Percentiles rank a stretch among this genome's conserved stretches.
phyloP scores from a whole-genome alignment of 2,888 invertebrate genomes.

The Tinea pellionella region DNA sequence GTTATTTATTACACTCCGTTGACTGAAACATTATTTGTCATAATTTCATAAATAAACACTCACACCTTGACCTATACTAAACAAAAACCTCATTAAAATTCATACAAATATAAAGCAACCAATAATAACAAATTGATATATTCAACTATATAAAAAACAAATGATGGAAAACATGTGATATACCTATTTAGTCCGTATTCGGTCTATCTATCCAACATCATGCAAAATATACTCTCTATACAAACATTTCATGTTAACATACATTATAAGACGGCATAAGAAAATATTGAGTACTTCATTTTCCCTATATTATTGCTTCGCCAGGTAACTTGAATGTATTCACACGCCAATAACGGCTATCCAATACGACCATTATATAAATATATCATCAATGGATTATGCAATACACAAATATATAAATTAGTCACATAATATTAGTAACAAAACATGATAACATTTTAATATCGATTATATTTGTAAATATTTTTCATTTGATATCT shows the following conservation, averaged over 20 bases:
- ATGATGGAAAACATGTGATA: conserved; percentile 8
- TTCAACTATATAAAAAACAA: conserved; percentile 8
- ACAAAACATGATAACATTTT: conserved; percentile 4
- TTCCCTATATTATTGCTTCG: neutral
- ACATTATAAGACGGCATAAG: neutral
- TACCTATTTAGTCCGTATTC: conserved; percentile 10
- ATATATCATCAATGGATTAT: neutral
- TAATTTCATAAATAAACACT: conserved; percentile 14
- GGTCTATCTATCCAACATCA: neutral
- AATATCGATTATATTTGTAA: conserved; percentile 7
- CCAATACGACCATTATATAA: neutral
- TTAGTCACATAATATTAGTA: conserved; percentile 10
- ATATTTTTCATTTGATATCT: conserved; percentile 8
- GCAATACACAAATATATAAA: conserved; percentile 5
- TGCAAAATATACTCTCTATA: neutral
- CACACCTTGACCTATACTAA: conserved; percentile 13
- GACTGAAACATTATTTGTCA: conserved; percentile 11
- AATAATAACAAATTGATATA: conserved; percentile 13
- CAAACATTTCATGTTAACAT: conserved; percentile 6
- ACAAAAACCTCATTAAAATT: conserved; percentile 13
- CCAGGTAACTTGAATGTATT: conserved; percentile 1
- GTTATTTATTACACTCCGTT: conserved; percentile 12
- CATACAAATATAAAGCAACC: conserved; percentile 14
- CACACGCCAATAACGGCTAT: neutral
- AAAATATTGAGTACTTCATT: conserved; percentile 1